phyloP scores from a whole-genome alignment of 2,888 invertebrate genomes.

The Rutpela maculata region DNA sequence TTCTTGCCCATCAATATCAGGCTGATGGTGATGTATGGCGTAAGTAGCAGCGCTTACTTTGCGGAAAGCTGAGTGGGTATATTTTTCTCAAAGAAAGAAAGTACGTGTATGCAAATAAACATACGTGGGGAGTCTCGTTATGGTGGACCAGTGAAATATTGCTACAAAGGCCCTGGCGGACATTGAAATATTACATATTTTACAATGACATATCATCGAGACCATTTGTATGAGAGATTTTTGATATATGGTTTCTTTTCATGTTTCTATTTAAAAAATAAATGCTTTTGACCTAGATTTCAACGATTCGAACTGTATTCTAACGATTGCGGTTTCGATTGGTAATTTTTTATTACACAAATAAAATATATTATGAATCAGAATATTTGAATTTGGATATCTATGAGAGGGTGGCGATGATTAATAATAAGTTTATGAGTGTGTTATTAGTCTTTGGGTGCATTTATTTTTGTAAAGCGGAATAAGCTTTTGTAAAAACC shows the following conservation, averaged over 20 bases:
- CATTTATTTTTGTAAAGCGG: too few relatives aligned
- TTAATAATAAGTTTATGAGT: background rate
- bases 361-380: background rate
- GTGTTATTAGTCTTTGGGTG: background rate
- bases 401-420: background rate
- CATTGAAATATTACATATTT: slow-evolving; percentile 73
- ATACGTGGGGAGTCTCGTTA: slow-evolving; percentile 68
- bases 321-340: slow-evolving; percentile 40
- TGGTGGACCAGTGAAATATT: slow-evolving; percentile 72
- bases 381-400: slow-evolving; percentile 1
- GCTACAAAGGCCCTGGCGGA: slow-evolving; percentile 70
- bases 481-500: too few relatives aligned
- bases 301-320: slow-evolving; percentile 24
- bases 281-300: slow-evolving; percentile 54
- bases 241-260: slow-evolving; percentile 69
- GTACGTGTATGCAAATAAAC: slow-evolving; percentile 72
- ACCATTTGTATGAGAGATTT: slow-evolving; percentile 72
- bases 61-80: slow-evolving; percentile 72
- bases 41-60: slow-evolving; percentile 64
- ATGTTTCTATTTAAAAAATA: slow-evolving; percentile 45
- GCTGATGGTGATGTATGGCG: slow-evolving; percentile 68
- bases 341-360: slow-evolving; percentile 32
- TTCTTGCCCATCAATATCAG: slow-evolving; percentile 72
- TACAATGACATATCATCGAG: slow-evolving; percentile 74
- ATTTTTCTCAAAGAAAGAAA: slow-evolving; percentile 71